Evolutionary conservation across 2,888 invertebrate species (phyloP).

Genomic region (Netelia virgata): DNA sequence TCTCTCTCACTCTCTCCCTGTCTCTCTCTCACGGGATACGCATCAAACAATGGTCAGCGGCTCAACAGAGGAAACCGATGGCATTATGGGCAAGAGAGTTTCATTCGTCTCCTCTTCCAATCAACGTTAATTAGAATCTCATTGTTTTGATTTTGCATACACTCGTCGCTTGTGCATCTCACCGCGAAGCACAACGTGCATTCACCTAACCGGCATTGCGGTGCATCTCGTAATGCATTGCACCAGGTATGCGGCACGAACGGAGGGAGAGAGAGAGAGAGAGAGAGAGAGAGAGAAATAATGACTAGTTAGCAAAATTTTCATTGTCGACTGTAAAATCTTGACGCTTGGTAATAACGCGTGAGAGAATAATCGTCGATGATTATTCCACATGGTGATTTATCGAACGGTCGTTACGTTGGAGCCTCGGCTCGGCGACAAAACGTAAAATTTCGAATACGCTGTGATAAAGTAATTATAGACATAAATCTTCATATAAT

Average conservation of each 20-base stretch:
- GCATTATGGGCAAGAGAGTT: slow-evolving; percentile 47
- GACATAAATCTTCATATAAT: slow-evolving; percentile 5
- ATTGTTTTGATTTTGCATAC: slow-evolving; percentile 46
- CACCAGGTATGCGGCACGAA: slow-evolving; percentile 4
- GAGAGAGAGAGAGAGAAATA: slow-evolving; percentile 7
- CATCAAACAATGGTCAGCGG: slow-evolving; percentile 57
- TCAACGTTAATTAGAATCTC: slow-evolving; percentile 64
- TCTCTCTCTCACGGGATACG: slow-evolving; percentile 14
- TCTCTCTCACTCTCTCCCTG: background rate
- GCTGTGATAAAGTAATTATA: background rate
- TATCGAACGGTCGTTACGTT: slow-evolving; percentile 29
- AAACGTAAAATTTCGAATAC: background rate
- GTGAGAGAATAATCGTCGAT: slow-evolving; percentile 11
- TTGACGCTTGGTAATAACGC: background rate
- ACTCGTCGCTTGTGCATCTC: slow-evolving; percentile 25
- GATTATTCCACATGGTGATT: slow-evolving; percentile 11
- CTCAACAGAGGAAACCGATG: slow-evolving; percentile 42
- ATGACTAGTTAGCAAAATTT: slow-evolving; percentile 10
- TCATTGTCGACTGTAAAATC: slow-evolving; percentile 1
- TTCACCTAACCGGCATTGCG: background rate
- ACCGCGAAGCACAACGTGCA: slow-evolving; percentile 21
- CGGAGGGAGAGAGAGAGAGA: too few species aligned
- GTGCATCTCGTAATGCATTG: background rate
- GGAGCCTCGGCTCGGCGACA: background rate
- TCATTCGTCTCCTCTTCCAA: slow-evolving; percentile 61